Evolutionary conservation across 2,888 invertebrate species (phyloP), one percentile per base, ranked within the genome.

Genomic region (Chloroclysta siterata): DNA sequence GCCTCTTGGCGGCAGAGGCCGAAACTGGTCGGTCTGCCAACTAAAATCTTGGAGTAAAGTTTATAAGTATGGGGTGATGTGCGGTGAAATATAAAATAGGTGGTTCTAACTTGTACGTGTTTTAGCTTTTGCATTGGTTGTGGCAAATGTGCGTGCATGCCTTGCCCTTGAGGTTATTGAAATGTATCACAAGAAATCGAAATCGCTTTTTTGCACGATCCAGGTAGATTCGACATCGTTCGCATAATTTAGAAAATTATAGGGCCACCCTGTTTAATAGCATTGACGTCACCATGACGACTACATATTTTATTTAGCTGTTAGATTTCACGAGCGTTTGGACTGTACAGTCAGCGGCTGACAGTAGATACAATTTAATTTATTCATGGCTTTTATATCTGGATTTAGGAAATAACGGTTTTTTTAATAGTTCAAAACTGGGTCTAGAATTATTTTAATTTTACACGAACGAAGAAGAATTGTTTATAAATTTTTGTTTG

Each of bases 171-270:
- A 62, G 58, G 55, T 52, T 63, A 67, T 61, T 60, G 44, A 65
- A 70, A 66, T 67, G 64, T 69, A 68, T 71, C 68, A 60, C 36
- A 66, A 55, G 39, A 66, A 62, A 65, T 46, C 51, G 51, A 68
- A 68, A 72, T 61, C 64, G 60, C 60, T 59, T 65, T 68, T 68
- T 69, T 66, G 67, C 71, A 68, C 68, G 67, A 63, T 33, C 54
- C 64, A 58, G 60, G 65, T 63, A 63, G 62, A 65, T 47, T 60
- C 62, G 57, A 54, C 57, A 58, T 55, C 63, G 66, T 60, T 67
- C 61, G 63, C 57, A 63, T 72, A 69, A 68, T 69, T 72, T 72
- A 67, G 68, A 53, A 70, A 71, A 70, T 72, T 68, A 72, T 65
- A 69, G 65, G 54, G 54, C 57, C 60, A 63, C 52, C 47, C 48